phyloP scores from a whole-genome alignment of 2,797 vertebrate species.

The Eutrigla gurnardus region DNA sequence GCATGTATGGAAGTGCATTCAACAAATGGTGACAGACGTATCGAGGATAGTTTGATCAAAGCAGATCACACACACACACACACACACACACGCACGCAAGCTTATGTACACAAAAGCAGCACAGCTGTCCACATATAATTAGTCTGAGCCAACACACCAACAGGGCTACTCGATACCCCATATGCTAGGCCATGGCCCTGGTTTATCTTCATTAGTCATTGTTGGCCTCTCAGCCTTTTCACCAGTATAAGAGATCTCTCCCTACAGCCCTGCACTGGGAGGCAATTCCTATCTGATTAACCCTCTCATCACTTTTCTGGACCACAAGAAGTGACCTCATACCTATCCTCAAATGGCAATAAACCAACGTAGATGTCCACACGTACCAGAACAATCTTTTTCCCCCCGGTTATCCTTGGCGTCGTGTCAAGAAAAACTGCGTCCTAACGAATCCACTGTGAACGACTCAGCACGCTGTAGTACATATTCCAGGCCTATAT shows the following conservation, averaged over 20 bases:
- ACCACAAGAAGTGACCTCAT: slow-evolving; percentile 2
- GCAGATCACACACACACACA: not conserved
- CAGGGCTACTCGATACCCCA: slow-evolving; percentile 58
- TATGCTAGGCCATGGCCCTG: slow-evolving; percentile 36
- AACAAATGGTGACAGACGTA: slow-evolving; percentile 13
- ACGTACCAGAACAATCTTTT: too few relatives aligned
- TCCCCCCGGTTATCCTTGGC: too few relatives aligned
- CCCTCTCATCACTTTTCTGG: slow-evolving; percentile 13
- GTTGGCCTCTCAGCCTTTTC: slow-evolving; percentile 33
- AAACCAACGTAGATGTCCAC: too few relatives aligned
- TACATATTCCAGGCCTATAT: too few relatives aligned
- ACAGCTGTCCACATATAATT: slow-evolving; percentile 49
- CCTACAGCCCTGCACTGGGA: slow-evolving; percentile 31
- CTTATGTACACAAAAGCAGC: slow-evolving; percentile 11
- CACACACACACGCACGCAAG: not conserved
- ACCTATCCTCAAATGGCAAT: not conserved
- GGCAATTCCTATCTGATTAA: slow-evolving; percentile 40
- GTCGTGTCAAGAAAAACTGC: too few relatives aligned
- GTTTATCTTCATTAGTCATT: slow-evolving; percentile 68
- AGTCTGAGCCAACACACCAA: slow-evolving; percentile 55
- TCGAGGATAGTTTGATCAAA: slow-evolving; percentile 27
- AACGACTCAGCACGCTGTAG: too few relatives aligned
- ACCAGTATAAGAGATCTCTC: slow-evolving; percentile 49
- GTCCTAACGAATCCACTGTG: too few relatives aligned
- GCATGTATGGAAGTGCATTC: slow-evolving; percentile 31